Percentiles rank a stretch among this genome's conserved stretches.
Conservation (phyloP, 2,113 vertebrate species). For the Butorides virescens region DNA sequence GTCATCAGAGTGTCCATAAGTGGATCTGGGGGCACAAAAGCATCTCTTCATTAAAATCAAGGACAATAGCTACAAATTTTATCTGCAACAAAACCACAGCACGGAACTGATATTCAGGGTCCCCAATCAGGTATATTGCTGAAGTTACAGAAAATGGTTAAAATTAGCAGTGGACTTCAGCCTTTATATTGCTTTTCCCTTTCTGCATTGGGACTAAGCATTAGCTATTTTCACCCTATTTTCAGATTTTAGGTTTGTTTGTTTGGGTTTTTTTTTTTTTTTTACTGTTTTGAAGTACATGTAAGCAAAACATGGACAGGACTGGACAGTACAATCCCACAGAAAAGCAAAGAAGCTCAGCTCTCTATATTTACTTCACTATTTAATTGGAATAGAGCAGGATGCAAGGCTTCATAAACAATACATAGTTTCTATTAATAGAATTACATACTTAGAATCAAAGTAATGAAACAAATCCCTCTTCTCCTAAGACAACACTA, state of each 20-base stretch:
- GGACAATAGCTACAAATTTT: neutral
- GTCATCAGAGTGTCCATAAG: constrained; percentile 99
- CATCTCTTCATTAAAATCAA: neutral
- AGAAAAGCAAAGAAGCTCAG: neutral
- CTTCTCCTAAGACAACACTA: neutral
- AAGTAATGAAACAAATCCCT: neutral
- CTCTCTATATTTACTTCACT: neutral
- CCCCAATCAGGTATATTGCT: neutral
- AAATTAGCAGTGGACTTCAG: neutral
- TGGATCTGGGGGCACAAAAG: constrained; percentile 80
- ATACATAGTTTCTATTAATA: neutral
- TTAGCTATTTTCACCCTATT: neutral
- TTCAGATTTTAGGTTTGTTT: neutral
- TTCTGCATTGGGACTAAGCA: neutral
- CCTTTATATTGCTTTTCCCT: neutral
- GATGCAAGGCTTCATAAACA: neutral
- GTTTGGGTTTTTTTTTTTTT: neutral
- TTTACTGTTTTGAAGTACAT: neutral
- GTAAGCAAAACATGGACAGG: neutral
- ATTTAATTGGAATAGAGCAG: neutral
- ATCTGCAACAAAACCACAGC: neutral
- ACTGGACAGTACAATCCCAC: neutral
- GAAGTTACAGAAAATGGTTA: neutral
- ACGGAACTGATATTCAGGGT: neutral
- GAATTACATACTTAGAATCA: neutral